Base-by-base conservation (phyloP, 2,797 vertebrate species). In the Mus caroli region DNA sequence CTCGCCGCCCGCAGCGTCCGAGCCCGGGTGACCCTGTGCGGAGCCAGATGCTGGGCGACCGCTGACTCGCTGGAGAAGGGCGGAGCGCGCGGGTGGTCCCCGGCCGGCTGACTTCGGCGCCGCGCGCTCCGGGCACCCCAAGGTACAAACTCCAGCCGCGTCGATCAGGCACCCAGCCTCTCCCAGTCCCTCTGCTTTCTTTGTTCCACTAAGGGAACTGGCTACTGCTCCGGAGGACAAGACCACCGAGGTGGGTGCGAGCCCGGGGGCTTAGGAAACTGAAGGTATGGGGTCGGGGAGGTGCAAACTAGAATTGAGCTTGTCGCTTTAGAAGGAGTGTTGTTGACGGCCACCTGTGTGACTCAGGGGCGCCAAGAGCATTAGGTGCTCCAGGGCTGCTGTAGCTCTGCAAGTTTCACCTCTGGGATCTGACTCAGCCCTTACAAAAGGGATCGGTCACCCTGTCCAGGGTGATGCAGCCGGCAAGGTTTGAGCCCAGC, bases 141-240 rank as follows among this genome's bases (percentile, higher is more conserved):
- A 96, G 96, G 97, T 94, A 93, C 96, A 56, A 88, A 52, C 94
- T 67, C 2, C 84, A 50, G n/a, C n/a, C 67, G 64, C n/a, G 40
- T 26, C 60, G 0, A 91, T 58, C 88, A 84, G 7, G 78, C 93
- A 96, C 88, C 73, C 96, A 91, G 50, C 60, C 34, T 58, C 52
- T 71, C 94, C 88, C 24, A 3, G 92, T 28, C 58, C 64, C 69
- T 83, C 92, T 73, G 90, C 94, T 89, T 82, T 91, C 97, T 97
- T 98, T 98, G 97, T 98, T 98, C 93, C 95, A 64, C 56, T 0
- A 28, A 58, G 94, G 95, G 91, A 96, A 87, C 96, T 56, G 93
- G 78, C 78, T 94, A 93, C 92, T 19, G 86, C 58, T 93, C 46
- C 56, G 1, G n/a, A 77, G 71, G 37, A 75, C 89, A n/a, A 84